Conservation (phyloP, 1,140 invertebrate genomes). For the Leptinotarsa undecemlineata region DNA sequence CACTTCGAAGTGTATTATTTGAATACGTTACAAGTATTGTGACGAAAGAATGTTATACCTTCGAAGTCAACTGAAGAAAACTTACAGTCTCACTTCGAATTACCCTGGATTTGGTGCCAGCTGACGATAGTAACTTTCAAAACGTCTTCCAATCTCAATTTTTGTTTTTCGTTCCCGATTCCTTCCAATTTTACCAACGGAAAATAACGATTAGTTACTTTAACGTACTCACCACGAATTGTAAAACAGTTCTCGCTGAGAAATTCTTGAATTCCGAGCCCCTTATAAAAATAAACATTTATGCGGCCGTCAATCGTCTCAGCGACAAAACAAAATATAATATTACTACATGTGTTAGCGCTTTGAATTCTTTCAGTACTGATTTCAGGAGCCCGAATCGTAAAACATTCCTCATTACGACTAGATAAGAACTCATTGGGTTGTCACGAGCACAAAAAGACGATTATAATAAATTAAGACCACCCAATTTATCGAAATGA, state of each 20-base stretch:
- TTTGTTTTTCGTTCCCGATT: not conserved
- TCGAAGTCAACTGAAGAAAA: too few relatives aligned
- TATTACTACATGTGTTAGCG: constrained; percentile 5
- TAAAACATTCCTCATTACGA: not conserved
- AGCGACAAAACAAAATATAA: constrained; percentile 6
- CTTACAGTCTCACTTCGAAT: too few relatives aligned
- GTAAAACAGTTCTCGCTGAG: not conserved
- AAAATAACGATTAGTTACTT: not conserved
- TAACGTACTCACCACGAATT: not conserved
- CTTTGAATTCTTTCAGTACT: not conserved
- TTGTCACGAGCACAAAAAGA: not conserved
- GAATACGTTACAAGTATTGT: too few relatives aligned
- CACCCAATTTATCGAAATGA: not conserved
- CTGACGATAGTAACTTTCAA: too few relatives aligned
- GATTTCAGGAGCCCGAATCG: constrained; percentile 1
- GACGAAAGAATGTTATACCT: too few relatives aligned
- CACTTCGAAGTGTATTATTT: too few relatives aligned
- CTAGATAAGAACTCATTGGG: not conserved
- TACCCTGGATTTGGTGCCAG: too few relatives aligned
- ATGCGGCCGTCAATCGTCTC: not conserved
- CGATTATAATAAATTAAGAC: not conserved
- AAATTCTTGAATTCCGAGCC: not conserved
- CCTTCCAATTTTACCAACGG: not conserved
- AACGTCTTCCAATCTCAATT: not conserved
- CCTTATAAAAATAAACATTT: constrained; percentile 9